A percentile compares a stretch with the other conserved stretches of the same genome.
Conservation (phyloP, 2,888 invertebrate genomes). For the Peribatodes rhomboidaria region DNA sequence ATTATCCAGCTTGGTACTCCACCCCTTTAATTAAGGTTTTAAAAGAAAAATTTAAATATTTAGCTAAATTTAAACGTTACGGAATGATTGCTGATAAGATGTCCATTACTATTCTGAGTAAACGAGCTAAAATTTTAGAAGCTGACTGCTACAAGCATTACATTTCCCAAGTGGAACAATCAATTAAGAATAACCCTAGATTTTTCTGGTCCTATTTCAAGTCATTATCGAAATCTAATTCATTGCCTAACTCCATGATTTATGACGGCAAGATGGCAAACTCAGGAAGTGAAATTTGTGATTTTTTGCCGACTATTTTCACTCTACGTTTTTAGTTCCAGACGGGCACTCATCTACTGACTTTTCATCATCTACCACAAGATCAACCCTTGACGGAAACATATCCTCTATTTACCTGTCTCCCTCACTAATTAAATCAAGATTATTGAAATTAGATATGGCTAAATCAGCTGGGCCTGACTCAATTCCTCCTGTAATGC, state of each 20-base stretch:
- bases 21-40: neutral
- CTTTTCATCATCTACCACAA: too few species aligned
- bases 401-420: too few species aligned
- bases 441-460: too few species aligned
- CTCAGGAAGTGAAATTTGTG: too few species aligned
- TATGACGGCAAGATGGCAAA: too few species aligned
- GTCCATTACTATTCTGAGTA: neutral
- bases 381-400: too few species aligned
- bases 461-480: too few species aligned
- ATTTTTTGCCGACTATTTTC: too few species aligned
- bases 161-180: neutral
- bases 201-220: slow-evolving; percentile 1
- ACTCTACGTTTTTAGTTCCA: too few species aligned
- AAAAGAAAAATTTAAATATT: neutral
- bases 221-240: neutral
- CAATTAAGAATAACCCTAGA: neutral
- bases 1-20: neutral
- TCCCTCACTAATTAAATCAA: too few species aligned
- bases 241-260: neutral
- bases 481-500: too few species aligned
- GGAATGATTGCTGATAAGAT: neutral
- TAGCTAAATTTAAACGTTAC: neutral
- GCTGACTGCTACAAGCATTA: neutral
- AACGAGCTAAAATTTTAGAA: neutral
- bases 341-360: too few species aligned